Evolutionary conservation across 2,113 vertebrate species (phyloP), one percentile per base, ranked within the genome.

Genomic region (Spea bombifrons): DNA sequence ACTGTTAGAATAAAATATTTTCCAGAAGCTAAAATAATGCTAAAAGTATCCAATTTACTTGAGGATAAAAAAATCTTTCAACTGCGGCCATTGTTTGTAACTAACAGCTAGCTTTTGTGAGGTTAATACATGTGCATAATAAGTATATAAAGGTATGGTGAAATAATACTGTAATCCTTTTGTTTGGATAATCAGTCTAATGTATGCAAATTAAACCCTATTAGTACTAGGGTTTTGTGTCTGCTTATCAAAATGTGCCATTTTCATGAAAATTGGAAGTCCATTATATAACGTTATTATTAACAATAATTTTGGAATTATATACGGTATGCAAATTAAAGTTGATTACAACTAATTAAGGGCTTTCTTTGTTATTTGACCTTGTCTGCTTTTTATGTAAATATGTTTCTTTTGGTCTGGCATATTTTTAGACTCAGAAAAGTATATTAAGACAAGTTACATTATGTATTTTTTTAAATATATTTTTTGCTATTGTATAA

Each of bases 351-450:
- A 96, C 94, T 97, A 99, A 98, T 98, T 97, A 97, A 97, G 95
- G 96, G 96, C 91, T 95, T 97, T 92, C 92, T 94, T 94, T 97
- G 93, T 95, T 97, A 94, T 94, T 96, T 98, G 97, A 99, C 96
- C 97, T 98, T 98, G 97, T 98, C 97, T 99, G 96, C 94, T 96
- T 97, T 98, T 98, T 98, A 99, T 99, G 97, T 97, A 97, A 98
- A 99, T 99, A 94, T 92, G 91, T 92, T 93, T 92, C 91, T 92
- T 93, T 93, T 92, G 89, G 92, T 94, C 93, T 93, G 92, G 92
- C 93, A 92, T 94, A 93, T 94, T 93, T 93, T 93, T 93, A 94
- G 92, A 93, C 91, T 92, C 91, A 88, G 90, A 93, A 93, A 93
- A 93, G 91, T 93, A 93, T 92, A 93, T 92, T 93, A 93, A 92